These are phyloP conservation scores for Montifringilla adamsi DNA, from an alignment of 2,113 vertebrate genomes.

Conservation along the genomic window DNA sequence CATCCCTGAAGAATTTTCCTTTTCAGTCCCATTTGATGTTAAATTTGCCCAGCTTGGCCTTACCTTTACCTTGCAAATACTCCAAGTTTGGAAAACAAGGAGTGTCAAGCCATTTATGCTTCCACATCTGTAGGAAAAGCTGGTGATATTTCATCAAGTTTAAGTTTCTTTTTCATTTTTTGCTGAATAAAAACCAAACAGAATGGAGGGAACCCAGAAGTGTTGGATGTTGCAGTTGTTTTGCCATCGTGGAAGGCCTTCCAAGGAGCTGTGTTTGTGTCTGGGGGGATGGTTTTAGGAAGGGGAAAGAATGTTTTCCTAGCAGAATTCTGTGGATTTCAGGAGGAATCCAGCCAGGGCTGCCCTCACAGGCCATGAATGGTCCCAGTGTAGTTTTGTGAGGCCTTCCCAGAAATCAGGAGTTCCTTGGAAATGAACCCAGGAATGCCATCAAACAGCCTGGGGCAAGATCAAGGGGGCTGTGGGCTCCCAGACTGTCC, in stretches of 20 bases:
- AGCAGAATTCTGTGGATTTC: neutral
- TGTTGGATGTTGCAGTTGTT: neutral
- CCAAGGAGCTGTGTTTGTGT: neutral
- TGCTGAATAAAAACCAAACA: neutral
- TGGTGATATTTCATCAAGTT: neutral
- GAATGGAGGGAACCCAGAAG: neutral
- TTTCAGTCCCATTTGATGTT: neutral
- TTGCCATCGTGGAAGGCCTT: neutral
- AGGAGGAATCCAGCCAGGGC: conserved; percentile 14
- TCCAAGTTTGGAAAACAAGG: neutral
- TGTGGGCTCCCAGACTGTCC: neutral
- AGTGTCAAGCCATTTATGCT: neutral
- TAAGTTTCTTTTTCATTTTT: neutral
- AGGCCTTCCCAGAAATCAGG: conserved; percentile 49
- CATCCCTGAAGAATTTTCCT: neutral
- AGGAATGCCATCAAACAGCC: neutral
- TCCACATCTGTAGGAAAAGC: neutral
- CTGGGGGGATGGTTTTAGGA: neutral
- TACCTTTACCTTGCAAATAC: neutral
- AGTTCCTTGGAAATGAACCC: neutral
- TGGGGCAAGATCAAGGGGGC: neutral
- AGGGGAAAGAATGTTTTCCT: conserved; percentile 39
- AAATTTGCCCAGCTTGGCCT: neutral
- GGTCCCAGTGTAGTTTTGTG: conserved; percentile 18
- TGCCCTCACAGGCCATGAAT: neutral